These are phyloP conservation scores for Epinephelus coioides DNA, from an alignment of 2,797 vertebrate genomes.

Conservation along the genomic window DNA sequence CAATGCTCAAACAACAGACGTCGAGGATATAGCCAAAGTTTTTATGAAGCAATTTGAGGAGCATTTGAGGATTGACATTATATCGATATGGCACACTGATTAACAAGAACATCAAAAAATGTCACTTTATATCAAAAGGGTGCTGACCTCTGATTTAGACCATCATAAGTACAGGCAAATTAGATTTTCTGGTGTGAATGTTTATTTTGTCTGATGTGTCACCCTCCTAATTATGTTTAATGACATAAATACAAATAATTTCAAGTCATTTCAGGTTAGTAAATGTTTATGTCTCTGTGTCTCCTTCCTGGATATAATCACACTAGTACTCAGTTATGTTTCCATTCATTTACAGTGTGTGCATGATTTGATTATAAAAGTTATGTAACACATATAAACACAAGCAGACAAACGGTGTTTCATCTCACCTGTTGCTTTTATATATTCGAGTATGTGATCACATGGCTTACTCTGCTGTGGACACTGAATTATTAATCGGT, in stretches of 20 bases:
- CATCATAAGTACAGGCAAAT: too few relatives aligned
- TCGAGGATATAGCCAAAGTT: too few relatives aligned
- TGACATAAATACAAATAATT: background rate
- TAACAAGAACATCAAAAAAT: too few relatives aligned
- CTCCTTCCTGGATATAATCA: constrained; percentile 30
- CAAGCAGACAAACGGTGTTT: background rate
- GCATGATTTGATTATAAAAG: background rate
- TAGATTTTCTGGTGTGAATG: background rate
- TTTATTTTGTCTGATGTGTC: constrained; percentile 3
- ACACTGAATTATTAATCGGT: background rate
- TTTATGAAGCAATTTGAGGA: too few relatives aligned
- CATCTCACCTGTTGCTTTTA: background rate
- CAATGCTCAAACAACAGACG: too few relatives aligned
- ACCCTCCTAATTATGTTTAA: background rate
- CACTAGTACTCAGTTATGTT: background rate
- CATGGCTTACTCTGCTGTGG: background rate
- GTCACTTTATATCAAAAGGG: too few relatives aligned
- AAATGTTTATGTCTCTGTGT: constrained; percentile 13
- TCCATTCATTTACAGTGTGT: constrained; percentile 8
- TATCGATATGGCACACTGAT: too few relatives aligned
- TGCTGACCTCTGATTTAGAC: too few relatives aligned
- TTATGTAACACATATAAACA: background rate
- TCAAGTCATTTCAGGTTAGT: background rate
- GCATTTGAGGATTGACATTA: too few relatives aligned
- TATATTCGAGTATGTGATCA: background rate